A percentile compares a stretch with the other conserved stretches of the same genome.
Evolutionary conservation across 2,113 vertebrate genomes (phyloP).

Genomic region (Hystrix brachyura): DNA sequence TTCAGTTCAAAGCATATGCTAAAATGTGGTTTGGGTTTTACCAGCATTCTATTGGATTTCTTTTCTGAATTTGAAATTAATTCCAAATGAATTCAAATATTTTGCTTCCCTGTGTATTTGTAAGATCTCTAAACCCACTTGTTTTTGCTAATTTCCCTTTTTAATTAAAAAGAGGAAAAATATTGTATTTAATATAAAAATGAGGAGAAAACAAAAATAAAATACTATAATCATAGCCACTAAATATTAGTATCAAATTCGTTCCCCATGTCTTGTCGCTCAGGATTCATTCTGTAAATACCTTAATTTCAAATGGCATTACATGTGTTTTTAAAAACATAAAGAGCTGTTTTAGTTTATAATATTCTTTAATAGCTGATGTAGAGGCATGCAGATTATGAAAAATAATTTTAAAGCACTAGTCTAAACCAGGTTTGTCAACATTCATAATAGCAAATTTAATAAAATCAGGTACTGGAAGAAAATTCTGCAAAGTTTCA

Average conservation of each 20-base stretch:
- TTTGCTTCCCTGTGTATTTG: background rate
- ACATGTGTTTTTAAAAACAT: background rate
- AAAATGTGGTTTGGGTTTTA: background rate
- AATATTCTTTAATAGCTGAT: slow-evolving; percentile 4
- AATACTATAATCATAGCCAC: background rate
- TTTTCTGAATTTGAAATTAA: slow-evolving; percentile 47
- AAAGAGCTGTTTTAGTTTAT: slow-evolving; percentile 33
- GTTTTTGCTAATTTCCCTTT: background rate
- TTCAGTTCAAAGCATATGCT: background rate
- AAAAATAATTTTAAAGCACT: slow-evolving; percentile 55
- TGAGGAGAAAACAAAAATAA: background rate
- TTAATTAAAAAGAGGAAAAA: background rate
- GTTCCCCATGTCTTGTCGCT: background rate
- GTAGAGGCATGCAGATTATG: background rate
- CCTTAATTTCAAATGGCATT: slow-evolving; percentile 33
- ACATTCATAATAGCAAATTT: background rate
- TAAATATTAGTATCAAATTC: background rate
- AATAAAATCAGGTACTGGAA: slow-evolving; percentile 4
- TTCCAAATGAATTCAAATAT: background rate
- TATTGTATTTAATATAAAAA: slow-evolving; percentile 17
- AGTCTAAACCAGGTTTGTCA: slow-evolving; percentile 48
- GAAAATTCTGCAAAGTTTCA: background rate
- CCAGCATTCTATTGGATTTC: background rate
- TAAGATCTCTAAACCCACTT: background rate
- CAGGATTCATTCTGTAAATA: slow-evolving; percentile 34